Percentiles rank a stretch among this genome's conserved stretches.
Conservation (phyloP, 2,888 invertebrate species). For the Epicampocera succincta region DNA sequence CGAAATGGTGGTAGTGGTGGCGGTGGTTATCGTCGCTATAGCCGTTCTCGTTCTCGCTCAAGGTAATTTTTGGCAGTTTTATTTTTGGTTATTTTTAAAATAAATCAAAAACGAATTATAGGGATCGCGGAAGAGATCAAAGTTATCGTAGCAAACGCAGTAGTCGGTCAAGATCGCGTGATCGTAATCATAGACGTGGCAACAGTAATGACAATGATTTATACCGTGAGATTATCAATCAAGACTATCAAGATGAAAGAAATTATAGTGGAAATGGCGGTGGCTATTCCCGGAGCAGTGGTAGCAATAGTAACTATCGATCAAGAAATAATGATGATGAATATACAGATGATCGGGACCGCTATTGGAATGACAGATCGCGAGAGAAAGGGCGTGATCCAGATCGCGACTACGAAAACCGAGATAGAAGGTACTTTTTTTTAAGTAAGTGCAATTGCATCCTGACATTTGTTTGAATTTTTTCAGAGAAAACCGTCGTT, state of each 20-base stretch:
- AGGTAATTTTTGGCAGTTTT: slow-evolving; percentile 70
- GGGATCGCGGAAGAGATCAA: slow-evolving; percentile 75
- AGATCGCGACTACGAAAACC: slow-evolving; percentile 73
- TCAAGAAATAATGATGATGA: slow-evolving; percentile 71
- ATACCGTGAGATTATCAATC: slow-evolving; percentile 80
- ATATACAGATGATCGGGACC: slow-evolving; percentile 70
- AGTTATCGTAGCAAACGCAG: slow-evolving; percentile 75
- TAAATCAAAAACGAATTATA: neutral
- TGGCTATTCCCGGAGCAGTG: slow-evolving; percentile 71
- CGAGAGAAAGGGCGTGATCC: slow-evolving; percentile 74
- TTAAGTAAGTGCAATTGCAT: neutral
- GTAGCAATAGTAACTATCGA: slow-evolving; percentile 72
- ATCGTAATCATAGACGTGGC: slow-evolving; percentile 74
- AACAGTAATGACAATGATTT: slow-evolving; percentile 78
- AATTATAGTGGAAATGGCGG: slow-evolving; percentile 48
- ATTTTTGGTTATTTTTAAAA: neutral
- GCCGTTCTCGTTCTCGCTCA: slow-evolving; percentile 80
- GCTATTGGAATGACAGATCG: slow-evolving; percentile 71
- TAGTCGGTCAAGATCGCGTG: slow-evolving; percentile 80
- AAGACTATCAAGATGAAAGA: slow-evolving; percentile 79
- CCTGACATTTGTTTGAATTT: too few relatives aligned
- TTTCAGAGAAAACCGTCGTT: slow-evolving; percentile 71
- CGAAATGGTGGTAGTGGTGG: slow-evolving; percentile 73
- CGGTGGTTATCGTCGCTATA: slow-evolving; percentile 76
- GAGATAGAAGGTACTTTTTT: slow-evolving; percentile 72